Evolutionary conservation across 2,113 vertebrate species (phyloP).

Genomic region (Thryonomys swinderianus): DNA sequence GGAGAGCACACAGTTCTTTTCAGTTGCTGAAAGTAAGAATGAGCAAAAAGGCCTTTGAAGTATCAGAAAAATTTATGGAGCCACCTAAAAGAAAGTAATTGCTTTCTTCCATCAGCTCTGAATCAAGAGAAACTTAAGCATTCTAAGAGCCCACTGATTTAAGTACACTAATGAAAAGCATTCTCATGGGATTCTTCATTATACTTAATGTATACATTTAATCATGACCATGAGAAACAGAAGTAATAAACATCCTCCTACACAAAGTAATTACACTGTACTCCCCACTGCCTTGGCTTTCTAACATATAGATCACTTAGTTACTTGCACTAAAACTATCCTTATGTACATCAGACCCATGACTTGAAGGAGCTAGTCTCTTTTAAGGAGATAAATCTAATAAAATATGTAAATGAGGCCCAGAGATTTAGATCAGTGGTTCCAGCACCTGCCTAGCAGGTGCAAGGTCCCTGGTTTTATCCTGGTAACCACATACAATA

Average conservation of each 20-base stretch:
- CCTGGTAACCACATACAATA: too few species aligned
- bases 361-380: slow-evolving; percentile 22
- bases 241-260: neutral
- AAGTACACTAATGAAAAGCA: neutral
- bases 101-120: neutral
- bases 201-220: neutral
- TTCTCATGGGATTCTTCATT: neutral
- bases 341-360: neutral
- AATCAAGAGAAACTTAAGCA: neutral
- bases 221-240: neutral
- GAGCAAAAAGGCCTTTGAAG: neutral
- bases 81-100: neutral
- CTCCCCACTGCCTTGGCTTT: neutral
- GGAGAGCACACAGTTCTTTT: neutral
- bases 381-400: slow-evolving; percentile 19
- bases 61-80: neutral
- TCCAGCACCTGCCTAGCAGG: too few species aligned
- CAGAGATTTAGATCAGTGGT: too few species aligned
- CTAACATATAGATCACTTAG: neutral
- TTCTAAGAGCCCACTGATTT: neutral
- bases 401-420: neutral
- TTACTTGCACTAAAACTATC: slow-evolving; percentile 17
- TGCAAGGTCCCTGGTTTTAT: too few species aligned
- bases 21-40: neutral
- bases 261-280: neutral